Conservation (phyloP, 2,113 vertebrate species). For the Uria lomvia region DNA sequence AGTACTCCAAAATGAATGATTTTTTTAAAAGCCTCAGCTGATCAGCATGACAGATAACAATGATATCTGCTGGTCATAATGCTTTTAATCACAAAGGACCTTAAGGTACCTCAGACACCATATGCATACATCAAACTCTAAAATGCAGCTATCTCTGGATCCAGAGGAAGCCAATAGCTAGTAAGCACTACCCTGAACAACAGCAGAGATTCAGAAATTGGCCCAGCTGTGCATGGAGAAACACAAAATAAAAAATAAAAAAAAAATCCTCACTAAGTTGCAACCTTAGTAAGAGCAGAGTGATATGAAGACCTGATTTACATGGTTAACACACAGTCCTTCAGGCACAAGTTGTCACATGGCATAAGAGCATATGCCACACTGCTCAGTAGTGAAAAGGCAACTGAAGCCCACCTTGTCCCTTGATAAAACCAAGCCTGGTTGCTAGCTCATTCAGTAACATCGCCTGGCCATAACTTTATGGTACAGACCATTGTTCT, state of each 20-base stretch:
- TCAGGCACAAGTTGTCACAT: neutral
- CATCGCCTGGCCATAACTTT: neutral
- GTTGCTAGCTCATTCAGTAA: neutral
- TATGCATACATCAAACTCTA: neutral
- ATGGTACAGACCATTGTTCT: neutral
- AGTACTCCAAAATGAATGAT: neutral
- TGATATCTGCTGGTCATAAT: neutral
- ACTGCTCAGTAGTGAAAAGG: neutral
- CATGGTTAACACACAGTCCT: neutral
- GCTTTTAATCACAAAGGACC: neutral
- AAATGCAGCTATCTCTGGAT: neutral
- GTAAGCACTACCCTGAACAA: neutral
- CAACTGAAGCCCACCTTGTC: neutral
- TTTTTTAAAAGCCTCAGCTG: neutral
- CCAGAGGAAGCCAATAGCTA: neutral
- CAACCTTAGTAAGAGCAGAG: neutral
- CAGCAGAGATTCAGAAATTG: neutral
- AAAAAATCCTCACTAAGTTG: neutral
- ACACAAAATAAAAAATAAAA: neutral
- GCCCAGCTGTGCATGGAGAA: neutral
- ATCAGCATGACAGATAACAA: constrained; percentile 5
- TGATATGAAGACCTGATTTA: neutral
- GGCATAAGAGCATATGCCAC: neutral
- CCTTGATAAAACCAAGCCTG: neutral
- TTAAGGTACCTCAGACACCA: neutral